Evolutionary conservation across 1,140 invertebrate species (phyloP), one percentile per base, ranked within the genome.

Genomic region (Dreissena rostriformis): DNA sequence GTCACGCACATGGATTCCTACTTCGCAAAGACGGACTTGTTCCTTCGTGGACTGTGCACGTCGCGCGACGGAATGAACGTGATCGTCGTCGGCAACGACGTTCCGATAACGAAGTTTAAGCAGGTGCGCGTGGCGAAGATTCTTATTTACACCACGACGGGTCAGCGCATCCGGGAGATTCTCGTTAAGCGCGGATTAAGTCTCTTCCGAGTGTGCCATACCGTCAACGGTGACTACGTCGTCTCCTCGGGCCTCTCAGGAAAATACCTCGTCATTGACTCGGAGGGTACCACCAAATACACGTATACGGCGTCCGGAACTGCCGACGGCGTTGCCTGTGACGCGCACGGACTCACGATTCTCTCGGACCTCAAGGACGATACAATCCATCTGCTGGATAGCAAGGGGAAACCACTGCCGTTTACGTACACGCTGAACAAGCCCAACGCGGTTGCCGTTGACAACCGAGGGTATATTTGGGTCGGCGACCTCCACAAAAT

Each of bases 391-490:
- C 53, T 82, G 15, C 72, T 82, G 49, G 80, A 82, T 51, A 75
- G 80, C 26, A 82, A 82, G 55, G 80, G 80, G 39, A 82, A 74
- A 57, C 80, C 80, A 55, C 63, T 82, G 12, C 80, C 80, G 14
- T 82, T 82, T 52, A 82, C 80, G 14, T 82, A 82, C 63, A 82
- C 70, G 24, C 71, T 82, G 0, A 82, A 82, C 22, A 74, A 82
- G 73, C 80, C 80, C 28, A 82, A 75, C 55, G 80, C 80, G 12
- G 71, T 82, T 28, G 80, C 71, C 17, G 80, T 82, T 15, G 80
- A 82, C 72, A 82, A 75, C 52, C 39, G 55, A 49, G 80, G 80
- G 5, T n/a, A 75, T 24, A 82, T 82, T 24, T 82, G 80, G 80
- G 70, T 82, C 26, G 80, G 80, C 17, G 80, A 82, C 61, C 15